These are phyloP conservation scores for Pachypeltis micranthus DNA, from an alignment of 1,140 invertebrate genomes.

Conservation along the genomic window DNA sequence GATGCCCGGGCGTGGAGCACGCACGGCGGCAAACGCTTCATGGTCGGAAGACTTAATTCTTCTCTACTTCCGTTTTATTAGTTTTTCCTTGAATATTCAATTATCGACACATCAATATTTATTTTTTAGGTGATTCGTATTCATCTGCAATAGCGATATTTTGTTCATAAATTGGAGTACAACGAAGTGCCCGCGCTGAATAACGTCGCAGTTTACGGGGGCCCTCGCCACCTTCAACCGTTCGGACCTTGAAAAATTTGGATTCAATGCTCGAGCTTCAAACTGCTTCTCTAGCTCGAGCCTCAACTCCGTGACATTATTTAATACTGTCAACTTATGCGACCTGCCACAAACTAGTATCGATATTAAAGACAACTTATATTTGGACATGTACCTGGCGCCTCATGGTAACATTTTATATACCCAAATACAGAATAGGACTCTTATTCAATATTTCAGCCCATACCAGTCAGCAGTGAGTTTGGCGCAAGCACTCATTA, in stretches of 20 bases:
- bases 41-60: no score
- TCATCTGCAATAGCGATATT: no score
- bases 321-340: slow-evolving; percentile 96
- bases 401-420: slow-evolving; percentile 88
- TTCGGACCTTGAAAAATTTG: slow-evolving; percentile 86
- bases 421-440: slow-evolving; percentile 88
- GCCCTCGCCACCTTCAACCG: slow-evolving; percentile 90
- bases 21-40: no score
- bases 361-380: slow-evolving; percentile 64
- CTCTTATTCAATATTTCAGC: slow-evolving; percentile 83
- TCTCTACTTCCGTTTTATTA: no score
- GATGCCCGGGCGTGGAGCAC: no score
- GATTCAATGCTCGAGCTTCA: slow-evolving; percentile 82
- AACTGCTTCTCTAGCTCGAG: slow-evolving; percentile 94
- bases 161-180: no score
- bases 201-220: slow-evolving; percentile 94
- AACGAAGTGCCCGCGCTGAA: no score
- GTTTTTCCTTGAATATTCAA: no score
- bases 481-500: slow-evolving; percentile 94
- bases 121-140: no score
- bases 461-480: slow-evolving; percentile 90
- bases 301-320: slow-evolving; percentile 94
- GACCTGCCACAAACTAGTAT: slow-evolving; percentile 78
- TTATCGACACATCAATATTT: no score
- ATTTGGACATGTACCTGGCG: slow-evolving; percentile 95